Evolutionary conservation across 2,797 vertebrate species (phyloP), one percentile per base, ranked within the genome.

Genomic region (Cyprinella venusta): DNA sequence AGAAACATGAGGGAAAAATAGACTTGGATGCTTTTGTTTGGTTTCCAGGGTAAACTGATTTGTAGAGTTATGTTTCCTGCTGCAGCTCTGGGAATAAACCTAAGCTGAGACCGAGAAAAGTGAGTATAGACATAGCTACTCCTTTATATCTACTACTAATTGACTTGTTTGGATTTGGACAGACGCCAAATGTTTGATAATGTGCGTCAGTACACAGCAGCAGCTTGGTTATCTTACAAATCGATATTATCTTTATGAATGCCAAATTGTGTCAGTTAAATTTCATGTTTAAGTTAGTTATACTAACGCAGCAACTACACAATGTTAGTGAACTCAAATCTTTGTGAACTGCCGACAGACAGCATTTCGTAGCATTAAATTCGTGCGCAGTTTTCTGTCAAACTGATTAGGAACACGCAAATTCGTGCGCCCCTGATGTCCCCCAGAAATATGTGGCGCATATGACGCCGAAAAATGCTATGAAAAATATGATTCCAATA

Each of bases 21-120:
- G 24, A 18, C 21, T 52, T 33, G 12, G 42, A 36, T 30, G 59
- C 18, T 42, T 33, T 42, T 45, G 21, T 42, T 68, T 19, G 59
- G 52, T 65, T 18, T 52, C 63, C 38, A 33, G 45, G 12, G 7
- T 56, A 12, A 68, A 82, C 33, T 30, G 63, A 67, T 24, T 45
- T 61, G 19, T 24, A 36, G 40, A 70, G 40, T 38, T 30, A 67
- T 83, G 80, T 40, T 82, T 65, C n/a, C 61, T 13, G n/a, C 38
- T 61, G 26, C 26, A 45, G 9, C 18, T 15, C 26, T 48, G 36
- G 38, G 26, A 69, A 69, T 16, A 68, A 48, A 83, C 40, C 33
- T 77, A 61, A 77, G 3, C 64, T 76, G 81, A 82, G 61, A 33
- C 18, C 9, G 30, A 26, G 59, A 54, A 69, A 76, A 50, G 81